phyloP scores from a whole-genome alignment of 2,888 invertebrate species.

The Ennomos fuscantarius region DNA sequence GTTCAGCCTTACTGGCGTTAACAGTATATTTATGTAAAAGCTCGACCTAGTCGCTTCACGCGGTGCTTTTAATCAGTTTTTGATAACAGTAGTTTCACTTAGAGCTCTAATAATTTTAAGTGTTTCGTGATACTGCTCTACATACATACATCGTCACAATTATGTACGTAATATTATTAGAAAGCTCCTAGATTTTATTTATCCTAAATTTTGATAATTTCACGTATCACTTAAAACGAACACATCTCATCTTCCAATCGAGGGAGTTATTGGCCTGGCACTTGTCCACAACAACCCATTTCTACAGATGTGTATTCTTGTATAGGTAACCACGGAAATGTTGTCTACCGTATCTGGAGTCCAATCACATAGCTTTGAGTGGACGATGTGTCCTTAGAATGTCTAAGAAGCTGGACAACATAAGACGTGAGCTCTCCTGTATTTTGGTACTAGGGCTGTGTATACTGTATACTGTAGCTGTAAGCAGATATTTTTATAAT shows the following conservation, averaged over 20 bases:
- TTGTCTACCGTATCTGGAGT: constrained; percentile 49
- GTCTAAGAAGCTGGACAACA: constrained; percentile 46
- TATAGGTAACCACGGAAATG: constrained; percentile 43
- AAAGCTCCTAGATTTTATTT: too few species aligned
- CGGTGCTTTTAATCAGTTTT: too few species aligned
- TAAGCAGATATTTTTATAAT: too few species aligned
- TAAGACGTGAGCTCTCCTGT: constrained; percentile 22
- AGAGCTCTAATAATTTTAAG: too few species aligned
- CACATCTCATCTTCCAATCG: constrained; percentile 12
- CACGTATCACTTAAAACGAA: constrained; percentile 8
- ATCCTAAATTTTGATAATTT: background rate
- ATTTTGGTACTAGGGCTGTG: constrained; percentile 9
- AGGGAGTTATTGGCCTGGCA: constrained; percentile 9
- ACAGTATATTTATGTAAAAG: too few species aligned
- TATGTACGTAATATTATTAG: too few species aligned
- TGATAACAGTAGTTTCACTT: too few species aligned
- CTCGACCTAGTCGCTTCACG: too few species aligned
- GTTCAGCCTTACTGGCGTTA: background rate
- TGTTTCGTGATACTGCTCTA: too few species aligned
- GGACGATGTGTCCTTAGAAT: constrained; percentile 62
- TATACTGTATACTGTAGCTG: too few species aligned
- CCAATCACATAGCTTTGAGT: constrained; percentile 64
- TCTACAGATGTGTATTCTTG: constrained; percentile 1
- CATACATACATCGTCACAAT: too few species aligned
- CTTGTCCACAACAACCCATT: constrained; percentile 9